Evolutionary conservation across 2,797 vertebrate genomes (phyloP).

Genomic region (Threskiornis aethiopicus): DNA sequence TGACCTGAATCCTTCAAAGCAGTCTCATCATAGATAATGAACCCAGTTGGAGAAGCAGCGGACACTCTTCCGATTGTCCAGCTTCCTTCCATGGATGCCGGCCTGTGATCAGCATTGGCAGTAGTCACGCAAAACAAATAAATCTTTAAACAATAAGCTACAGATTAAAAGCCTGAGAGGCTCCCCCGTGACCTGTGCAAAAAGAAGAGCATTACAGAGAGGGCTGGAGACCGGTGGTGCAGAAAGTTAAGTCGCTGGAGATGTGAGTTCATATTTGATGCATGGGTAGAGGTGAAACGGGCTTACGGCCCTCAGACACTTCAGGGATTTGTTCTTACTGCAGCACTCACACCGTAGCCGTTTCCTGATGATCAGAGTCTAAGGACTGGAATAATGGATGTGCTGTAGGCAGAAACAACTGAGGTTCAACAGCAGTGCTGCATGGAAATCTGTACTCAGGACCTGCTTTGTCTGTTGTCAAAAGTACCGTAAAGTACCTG

Average conservation of each 20-base stretch:
- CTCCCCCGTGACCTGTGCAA: conserved; percentile 1
- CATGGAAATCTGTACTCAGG: neutral
- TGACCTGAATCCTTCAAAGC: neutral
- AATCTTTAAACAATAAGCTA: conserved; percentile 49
- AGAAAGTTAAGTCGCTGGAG: conserved; percentile 33
- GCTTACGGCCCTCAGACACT: neutral
- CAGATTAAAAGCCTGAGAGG: conserved; percentile 52
- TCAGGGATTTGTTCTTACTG: conserved; percentile 11
- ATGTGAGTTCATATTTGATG: conserved; percentile 48
- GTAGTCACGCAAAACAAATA: conserved; percentile 15
- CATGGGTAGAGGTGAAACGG: conserved; percentile 47
- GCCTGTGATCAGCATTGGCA: neutral
- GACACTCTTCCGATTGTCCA: neutral
- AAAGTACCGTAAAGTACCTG: neutral
- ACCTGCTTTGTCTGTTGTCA: neutral
- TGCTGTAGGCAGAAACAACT: neutral
- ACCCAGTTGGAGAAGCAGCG: neutral
- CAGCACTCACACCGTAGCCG: fast-evolving
- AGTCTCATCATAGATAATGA: neutral
- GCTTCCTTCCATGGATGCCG: neutral
- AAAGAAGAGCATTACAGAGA: conserved; percentile 36
- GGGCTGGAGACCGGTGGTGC: neutral
- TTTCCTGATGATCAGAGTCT: neutral
- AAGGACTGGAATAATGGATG: neutral
- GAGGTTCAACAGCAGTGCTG: neutral